phyloP scores from a whole-genome alignment of 2,888 invertebrate genomes.

The Erannis defoliaria region DNA sequence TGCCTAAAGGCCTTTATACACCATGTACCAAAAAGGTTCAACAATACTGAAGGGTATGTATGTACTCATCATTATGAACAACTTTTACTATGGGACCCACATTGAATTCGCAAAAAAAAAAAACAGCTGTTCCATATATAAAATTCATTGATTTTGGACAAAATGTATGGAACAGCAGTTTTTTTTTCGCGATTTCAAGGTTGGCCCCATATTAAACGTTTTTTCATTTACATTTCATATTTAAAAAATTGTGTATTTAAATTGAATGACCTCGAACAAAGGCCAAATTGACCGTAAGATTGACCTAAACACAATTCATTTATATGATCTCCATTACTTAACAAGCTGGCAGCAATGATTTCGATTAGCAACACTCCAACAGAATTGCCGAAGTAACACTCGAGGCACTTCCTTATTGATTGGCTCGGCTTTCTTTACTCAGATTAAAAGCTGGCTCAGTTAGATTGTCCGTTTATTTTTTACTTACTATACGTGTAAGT shows the following conservation, averaged over 20 bases:
- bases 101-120: too few relatives aligned
- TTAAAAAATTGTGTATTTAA: background rate
- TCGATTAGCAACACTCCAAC: constrained; percentile 23
- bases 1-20: too few relatives aligned
- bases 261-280: background rate
- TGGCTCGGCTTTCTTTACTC: constrained; percentile 34
- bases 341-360: constrained; percentile 29
- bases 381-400: constrained; percentile 23
- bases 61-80: too few relatives aligned
- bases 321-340: constrained; percentile 19
- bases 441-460: constrained; percentile 47
- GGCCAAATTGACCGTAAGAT: background rate
- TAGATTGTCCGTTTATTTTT: constrained; percentile 33
- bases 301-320: constrained; percentile 15
- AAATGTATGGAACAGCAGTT: too few relatives aligned
- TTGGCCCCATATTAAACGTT: too few relatives aligned
- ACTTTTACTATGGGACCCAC: too few relatives aligned
- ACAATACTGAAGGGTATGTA: too few relatives aligned
- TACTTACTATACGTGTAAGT: constrained; percentile 44
- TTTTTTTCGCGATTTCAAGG: too few relatives aligned
- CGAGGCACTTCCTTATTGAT: constrained; percentile 40
- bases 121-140: too few relatives aligned
- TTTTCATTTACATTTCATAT: too few relatives aligned
- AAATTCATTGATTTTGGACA: too few relatives aligned
- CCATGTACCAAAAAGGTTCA: too few relatives aligned